Evolutionary conservation across 2,113 vertebrate species (phyloP), one percentile per base, ranked within the genome.

Genomic region (Setophaga petechia): DNA sequence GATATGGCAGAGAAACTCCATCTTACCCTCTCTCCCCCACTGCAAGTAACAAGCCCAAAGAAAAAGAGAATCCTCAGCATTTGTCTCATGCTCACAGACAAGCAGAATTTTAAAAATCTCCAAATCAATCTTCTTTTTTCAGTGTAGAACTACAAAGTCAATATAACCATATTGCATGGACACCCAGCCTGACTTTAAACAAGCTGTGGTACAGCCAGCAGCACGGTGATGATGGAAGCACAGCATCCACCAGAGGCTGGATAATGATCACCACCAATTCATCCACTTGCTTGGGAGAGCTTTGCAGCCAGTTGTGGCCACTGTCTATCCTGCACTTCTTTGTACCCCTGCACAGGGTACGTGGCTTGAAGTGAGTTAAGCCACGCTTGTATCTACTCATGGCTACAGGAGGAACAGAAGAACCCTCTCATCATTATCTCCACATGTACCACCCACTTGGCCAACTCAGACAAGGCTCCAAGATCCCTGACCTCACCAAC

Each of bases 381-480:
- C 30, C 68, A 61, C 0, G 0, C 51, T 54, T 51, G 5, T 17
- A 44, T 16, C 28, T 58, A 8, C 74, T 68, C 37, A 1, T 14
- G 30, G 24, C 44, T 68, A 30, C 12, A 41, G 25, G 6, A 87
- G 43, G 55, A 71, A n/a, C 5, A 43, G 18, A 69, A 63, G 31
- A 51, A 8, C 16, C 11, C 39, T 74, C 27, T 12, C 47, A 84
- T 55, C 8, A 59, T 76, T 35, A 33, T 13, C 15, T 54, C 46
- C 19, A 35, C 7, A 0, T 0, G 0, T 12, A 71, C 4, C 59
- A 86, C 11, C 31, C 17, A 8, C 57, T 8, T 37, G 0, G 4
- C 28, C 62, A 37, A 17, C 23, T n/a, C 39, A 46, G 25, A 21
- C 0, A 3, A 13, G 5, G 51, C 23, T 84, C n/a, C 35, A 44